phyloP scores from a whole-genome alignment of 2,113 vertebrate species.

The Amphilophus citrinellus region DNA sequence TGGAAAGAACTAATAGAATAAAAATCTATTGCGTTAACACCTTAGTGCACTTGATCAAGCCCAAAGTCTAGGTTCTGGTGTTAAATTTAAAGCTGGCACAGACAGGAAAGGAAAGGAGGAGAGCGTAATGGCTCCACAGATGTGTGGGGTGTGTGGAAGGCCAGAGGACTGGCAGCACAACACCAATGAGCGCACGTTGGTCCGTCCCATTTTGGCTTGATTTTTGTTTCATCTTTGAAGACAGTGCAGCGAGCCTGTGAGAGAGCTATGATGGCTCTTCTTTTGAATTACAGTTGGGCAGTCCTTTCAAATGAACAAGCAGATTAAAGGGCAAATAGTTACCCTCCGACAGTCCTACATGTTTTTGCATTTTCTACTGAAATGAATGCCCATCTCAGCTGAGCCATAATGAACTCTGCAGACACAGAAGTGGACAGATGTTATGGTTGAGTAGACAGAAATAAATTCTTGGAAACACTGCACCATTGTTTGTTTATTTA shows the following conservation, averaged over 20 bases:
- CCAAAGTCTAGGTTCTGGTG: constrained; percentile 5
- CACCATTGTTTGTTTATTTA: constrained; percentile 57
- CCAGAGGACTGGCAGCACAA: constrained; percentile 26
- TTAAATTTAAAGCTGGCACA: constrained; percentile 19
- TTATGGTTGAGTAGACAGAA: constrained; percentile 22
- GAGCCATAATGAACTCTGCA: constrained; percentile 12
- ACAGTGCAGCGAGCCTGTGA: neutral
- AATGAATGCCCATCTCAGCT: constrained; percentile 32
- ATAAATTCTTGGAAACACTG: constrained; percentile 33
- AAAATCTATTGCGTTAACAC: constrained; percentile 21
- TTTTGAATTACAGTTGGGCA: neutral
- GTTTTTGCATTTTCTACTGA: constrained; percentile 42
- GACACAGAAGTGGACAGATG: constrained; percentile 33
- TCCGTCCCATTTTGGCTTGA: constrained; percentile 44
- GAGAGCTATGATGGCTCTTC: neutral
- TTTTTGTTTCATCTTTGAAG: constrained; percentile 26
- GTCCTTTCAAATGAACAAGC: neutral
- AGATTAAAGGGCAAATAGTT: constrained; percentile 20
- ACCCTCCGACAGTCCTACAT: constrained; percentile 31
- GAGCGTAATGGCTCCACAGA: neutral
- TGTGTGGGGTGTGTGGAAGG: constrained; percentile 1
- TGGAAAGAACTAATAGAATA: neutral
- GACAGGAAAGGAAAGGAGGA: neutral
- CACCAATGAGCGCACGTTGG: constrained; percentile 62
- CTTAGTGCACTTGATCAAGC: constrained; percentile 6